Percentiles rank a stretch among this genome's conserved stretches.
Conservation (phyloP, 2,888 invertebrate species). For the Slavum lentiscoides region DNA sequence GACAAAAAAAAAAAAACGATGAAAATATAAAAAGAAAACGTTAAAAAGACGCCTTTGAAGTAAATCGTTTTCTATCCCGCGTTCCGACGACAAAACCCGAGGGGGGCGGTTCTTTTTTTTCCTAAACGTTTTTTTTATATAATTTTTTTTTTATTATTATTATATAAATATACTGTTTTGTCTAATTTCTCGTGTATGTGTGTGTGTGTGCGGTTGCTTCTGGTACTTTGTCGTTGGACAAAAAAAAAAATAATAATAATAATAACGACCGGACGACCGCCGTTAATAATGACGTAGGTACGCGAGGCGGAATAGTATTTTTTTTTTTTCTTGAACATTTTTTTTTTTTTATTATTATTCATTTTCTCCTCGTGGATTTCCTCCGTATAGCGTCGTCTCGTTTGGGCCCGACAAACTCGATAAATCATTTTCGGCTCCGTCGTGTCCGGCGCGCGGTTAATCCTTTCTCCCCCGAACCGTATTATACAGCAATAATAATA, state of each 20-base stretch:
- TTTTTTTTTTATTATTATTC: not conserved
- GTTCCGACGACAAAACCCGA: not conserved
- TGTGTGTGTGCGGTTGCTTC: not conserved
- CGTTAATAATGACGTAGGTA: conserved; percentile 43
- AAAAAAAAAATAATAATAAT: not conserved
- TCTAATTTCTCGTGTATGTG: not conserved
- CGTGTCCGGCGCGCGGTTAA: not conserved
- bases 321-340: too few species aligned
- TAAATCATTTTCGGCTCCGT: conserved; percentile 43
- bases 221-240: conserved; percentile 19
- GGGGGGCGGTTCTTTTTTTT: not conserved
- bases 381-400: not conserved
- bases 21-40: too few species aligned
- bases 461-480: not conserved
- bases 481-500: not conserved
- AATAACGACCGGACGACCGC: not conserved
- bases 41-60: too few species aligned
- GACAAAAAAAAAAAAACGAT: too few species aligned
- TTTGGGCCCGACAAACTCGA: conserved; percentile 15
- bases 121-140: conserved; percentile 2
- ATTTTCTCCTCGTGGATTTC: conserved; percentile 10
- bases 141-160: not conserved
- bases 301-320: not conserved
- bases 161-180: not conserved
- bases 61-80: not conserved